phyloP scores from a whole-genome alignment of 2,888 invertebrate species.

The Caenorhabditis zanzibari region DNA sequence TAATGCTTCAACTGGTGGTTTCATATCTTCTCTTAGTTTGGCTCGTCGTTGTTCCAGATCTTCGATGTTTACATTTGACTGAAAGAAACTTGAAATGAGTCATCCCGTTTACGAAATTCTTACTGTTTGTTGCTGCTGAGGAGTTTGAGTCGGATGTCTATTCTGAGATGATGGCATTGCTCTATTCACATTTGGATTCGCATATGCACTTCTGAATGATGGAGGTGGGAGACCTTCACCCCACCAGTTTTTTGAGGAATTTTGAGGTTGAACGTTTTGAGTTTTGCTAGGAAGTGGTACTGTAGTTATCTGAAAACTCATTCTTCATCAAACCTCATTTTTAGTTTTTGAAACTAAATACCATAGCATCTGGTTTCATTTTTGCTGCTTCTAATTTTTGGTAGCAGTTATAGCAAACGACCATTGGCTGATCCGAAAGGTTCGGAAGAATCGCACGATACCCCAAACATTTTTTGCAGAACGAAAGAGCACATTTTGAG shows the following conservation, averaged over 20 bases:
- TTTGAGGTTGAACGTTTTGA: background rate
- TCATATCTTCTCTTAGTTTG: constrained; percentile 46
- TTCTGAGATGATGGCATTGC: constrained; percentile 2
- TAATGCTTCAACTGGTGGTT: constrained; percentile 32
- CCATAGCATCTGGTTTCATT: constrained; percentile 45
- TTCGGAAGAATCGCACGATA: constrained; percentile 74
- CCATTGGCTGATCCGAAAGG: constrained; percentile 75
- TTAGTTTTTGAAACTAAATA: too few relatives aligned
- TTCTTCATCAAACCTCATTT: background rate
- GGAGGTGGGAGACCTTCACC: constrained; percentile 79
- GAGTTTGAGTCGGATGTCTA: background rate
- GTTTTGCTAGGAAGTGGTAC: constrained; percentile 39
- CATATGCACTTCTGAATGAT: constrained; percentile 63
- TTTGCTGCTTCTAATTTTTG: constrained; percentile 65
- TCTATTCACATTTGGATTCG: background rate
- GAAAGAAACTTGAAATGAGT: too few relatives aligned
- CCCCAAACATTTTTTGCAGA: constrained; percentile 80
- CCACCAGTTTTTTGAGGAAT: constrained; percentile 74
- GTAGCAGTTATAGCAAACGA: constrained; percentile 79
- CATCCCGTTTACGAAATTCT: background rate
- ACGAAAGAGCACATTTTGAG: constrained; percentile 78
- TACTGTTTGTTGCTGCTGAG: constrained; percentile 16
- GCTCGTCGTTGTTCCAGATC: constrained; percentile 55
- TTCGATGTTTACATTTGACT: background rate
- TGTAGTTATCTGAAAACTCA: constrained; percentile 44